Base-by-base conservation (phyloP, 2,888 invertebrate genomes). In the Cataglyphis rosenhaueri region DNA sequence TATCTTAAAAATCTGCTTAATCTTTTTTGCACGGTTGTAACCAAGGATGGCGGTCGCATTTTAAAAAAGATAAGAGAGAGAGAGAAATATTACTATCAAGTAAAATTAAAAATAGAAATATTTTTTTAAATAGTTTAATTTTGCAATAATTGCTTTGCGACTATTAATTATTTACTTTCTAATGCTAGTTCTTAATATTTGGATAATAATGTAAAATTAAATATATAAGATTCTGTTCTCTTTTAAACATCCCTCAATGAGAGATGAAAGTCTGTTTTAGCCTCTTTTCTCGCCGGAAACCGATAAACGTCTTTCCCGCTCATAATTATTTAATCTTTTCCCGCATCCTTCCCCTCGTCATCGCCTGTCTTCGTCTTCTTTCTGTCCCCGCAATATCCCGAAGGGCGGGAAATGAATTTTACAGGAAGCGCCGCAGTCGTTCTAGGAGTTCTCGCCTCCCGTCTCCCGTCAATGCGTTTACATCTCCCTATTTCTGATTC, bases 341-440 rank as follows among this genome's bases (percentile, higher is more conserved):
- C 44, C 25, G 21, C 21, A 2, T 52, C 8, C 8, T n/a, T n/a
- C n/a, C n/a, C 21, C 12, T 29, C 9, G 10, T 55, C 57, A 21
- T 57, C 78, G 62, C 8, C 38, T 12, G 35, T 21, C 12, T 44
- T 35, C 25, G 71, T 25, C 76, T 55, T 70, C 57, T 44, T 70
- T 70, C 70, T 35, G 59, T 52, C 1, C 21, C 78, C 44, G 41
- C 59, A 59, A 79, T 71, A 59, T 70, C 41, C 76, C 71, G 78
- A 79, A 64, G 44, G 71, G 71, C 71, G 59, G 78, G 78, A 79
- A 79, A 79, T 79, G 78, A 79, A 71, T 79, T 79, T 61, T 79
- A 44, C 78, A 79, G 78, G 78, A 79, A 79, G 44, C 35, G 48
- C 35, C 75, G 35, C 44, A 62, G 74, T 62, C 70, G 41, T 6